Conservation (phyloP, 2,797 vertebrate species). For the Aphelocoma californica region DNA sequence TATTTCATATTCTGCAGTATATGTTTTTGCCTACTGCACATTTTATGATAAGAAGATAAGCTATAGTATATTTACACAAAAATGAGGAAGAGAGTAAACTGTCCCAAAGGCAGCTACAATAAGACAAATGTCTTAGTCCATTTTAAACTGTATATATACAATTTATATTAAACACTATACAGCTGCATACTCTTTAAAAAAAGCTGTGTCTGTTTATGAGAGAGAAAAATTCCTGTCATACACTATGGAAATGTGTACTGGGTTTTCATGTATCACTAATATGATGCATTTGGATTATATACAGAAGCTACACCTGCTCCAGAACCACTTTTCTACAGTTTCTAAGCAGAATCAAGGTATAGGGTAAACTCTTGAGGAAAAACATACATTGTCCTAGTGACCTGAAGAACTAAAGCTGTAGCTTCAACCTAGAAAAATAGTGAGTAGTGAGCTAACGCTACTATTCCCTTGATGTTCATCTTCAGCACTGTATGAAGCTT, state of each 20-base stretch:
- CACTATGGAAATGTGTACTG: neutral
- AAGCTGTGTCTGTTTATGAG: neutral
- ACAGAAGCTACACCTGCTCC: neutral
- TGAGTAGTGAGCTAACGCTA: neutral
- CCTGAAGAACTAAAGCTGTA: neutral
- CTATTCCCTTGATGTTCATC: neutral
- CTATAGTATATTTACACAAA: neutral
- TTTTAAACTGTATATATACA: neutral
- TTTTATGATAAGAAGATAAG: neutral
- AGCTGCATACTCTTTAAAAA: neutral
- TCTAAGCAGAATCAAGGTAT: neutral
- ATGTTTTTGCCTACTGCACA: neutral
- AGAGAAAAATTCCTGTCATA: neutral
- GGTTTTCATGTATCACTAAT: neutral
- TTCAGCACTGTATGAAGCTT: neutral
- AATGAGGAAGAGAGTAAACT: neutral
- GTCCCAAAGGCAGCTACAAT: neutral
- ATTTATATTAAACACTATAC: neutral
- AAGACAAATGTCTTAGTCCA: neutral
- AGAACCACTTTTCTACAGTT: neutral
- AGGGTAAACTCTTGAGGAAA: neutral
- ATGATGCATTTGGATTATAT: neutral
- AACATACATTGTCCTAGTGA: neutral
- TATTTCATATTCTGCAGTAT: neutral
- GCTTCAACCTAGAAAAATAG: neutral